Conservation (phyloP, 2,113 vertebrate species). For the Chionomys nivalis region DNA sequence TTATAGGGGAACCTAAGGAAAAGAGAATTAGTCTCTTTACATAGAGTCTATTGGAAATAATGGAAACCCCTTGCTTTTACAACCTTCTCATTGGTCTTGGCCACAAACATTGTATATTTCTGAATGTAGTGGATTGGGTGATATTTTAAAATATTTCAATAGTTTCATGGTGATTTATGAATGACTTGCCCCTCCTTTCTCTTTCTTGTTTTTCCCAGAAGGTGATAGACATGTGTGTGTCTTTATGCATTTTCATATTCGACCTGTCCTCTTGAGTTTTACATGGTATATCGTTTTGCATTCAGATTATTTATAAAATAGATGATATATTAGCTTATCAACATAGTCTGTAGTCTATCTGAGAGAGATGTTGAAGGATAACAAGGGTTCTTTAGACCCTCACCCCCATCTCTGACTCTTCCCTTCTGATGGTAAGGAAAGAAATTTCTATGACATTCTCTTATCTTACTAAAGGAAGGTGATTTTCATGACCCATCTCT, state of each 20-base stretch:
- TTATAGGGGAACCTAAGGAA: conserved; percentile 73
- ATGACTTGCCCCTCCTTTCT: neutral
- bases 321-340: neutral
- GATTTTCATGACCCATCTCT: neutral
- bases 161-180: neutral
- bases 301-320: conserved; percentile 37
- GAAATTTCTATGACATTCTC: neutral
- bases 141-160: conserved; percentile 46
- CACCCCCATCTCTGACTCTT: neutral
- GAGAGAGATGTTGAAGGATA: neutral
- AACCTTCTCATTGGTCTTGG: conserved; percentile 18
- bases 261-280: neutral
- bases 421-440: neutral
- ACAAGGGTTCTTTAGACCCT: neutral
- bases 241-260: neutral
- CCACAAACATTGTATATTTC: conserved; percentile 42
- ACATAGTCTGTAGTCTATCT: neutral
- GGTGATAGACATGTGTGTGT: neutral
- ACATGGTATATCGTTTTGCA: neutral
- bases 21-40: conserved; percentile 81
- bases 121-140: conserved; percentile 20
- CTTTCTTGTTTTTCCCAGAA: neutral
- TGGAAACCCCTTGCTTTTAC: conserved; percentile 80
- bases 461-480: neutral
- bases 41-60: conserved; percentile 77